Evolutionary conservation across 2,113 vertebrate species (phyloP).

Genomic region (Trinectes maculatus): DNA sequence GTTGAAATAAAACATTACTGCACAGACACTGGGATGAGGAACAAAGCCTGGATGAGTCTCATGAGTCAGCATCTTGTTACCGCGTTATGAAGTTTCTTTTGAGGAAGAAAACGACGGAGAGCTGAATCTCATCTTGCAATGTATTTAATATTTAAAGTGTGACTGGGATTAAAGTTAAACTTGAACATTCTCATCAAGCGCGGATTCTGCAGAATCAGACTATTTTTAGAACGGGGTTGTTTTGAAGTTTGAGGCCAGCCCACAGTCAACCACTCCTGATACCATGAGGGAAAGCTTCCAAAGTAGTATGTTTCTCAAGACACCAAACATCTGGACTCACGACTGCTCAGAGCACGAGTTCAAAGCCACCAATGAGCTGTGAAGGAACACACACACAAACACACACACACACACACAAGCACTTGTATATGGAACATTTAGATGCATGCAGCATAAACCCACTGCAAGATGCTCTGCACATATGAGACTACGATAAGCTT

Average conservation of each 20-base stretch:
- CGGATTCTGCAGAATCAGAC: constrained; percentile 45
- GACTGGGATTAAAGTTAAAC: constrained; percentile 7
- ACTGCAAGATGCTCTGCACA: constrained; percentile 20
- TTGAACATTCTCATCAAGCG: constrained; percentile 31
- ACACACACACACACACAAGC: constrained; percentile 8
- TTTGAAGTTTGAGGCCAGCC: constrained; percentile 71
- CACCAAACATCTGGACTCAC: constrained; percentile 78
- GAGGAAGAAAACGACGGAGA: background rate
- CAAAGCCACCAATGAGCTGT: constrained; percentile 59
- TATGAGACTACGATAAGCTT: constrained; percentile 46
- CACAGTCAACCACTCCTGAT: constrained; percentile 72
- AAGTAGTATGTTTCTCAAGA: constrained; percentile 68
- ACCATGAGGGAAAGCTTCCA: constrained; percentile 78
- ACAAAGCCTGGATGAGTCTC: background rate
- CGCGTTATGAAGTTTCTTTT: constrained; percentile 11
- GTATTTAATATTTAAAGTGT: constrained; percentile 7
- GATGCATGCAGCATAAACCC: constrained; percentile 40
- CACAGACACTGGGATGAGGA: constrained; percentile 74
- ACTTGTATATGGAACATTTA: constrained; percentile 16
- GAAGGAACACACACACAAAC: no score
- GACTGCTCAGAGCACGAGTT: constrained; percentile 58
- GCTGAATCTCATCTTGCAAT: constrained; percentile 31
- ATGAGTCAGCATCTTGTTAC: background rate
- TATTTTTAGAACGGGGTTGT: constrained; percentile 78
- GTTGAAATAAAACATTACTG: constrained; percentile 99